Base-by-base conservation (phyloP, 1,140 invertebrate species). In the Drosophila ananassae region DNA sequence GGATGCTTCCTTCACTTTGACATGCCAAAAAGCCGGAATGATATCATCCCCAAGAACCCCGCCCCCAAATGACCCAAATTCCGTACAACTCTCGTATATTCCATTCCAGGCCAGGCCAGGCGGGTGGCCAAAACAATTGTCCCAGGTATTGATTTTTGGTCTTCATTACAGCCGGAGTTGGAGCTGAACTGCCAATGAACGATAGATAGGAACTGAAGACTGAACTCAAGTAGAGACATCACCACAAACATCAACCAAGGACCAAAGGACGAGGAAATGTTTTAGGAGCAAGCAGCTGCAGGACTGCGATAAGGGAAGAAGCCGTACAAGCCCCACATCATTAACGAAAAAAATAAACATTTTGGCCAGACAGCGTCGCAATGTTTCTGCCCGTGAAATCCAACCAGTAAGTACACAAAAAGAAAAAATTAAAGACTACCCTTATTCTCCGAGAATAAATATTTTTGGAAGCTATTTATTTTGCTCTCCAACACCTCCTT, bases 311-410 rank as follows among this genome's bases (percentile, higher is more conserved):
- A 83, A 79, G 63, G 47, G 37, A 64, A 63, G 34, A 64, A 28
- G n/a, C 60, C 47, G 55, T 30, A 55, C 57, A 58, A 22, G 62
- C 58, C 34, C 68, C 50, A 44, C 52, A 57, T 66, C 41, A 47
- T 17, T 24, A 64, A 10, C 34, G 32, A 37, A 37, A 37, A 32
- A 32, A 8, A 25, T 57, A 25, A 39, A 68, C 63, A 30, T n/a
- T n/a, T 7, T 13, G 32, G 22, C 22, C 24, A 48, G 41, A 54
- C 39, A 24, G 37, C 37, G 51, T 54, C 57, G 77, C 64, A 75
- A 91, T 91, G 90, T 91, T 91, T 91, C 51, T 91, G 73, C 90
- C 90, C 44, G 90, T 91, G 50, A 91, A 91, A 80, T 83, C 90
- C 53, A 91, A 90, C 80, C 81, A 82, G 90, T 91, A 71, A 91